Evolutionary conservation across 2,113 vertebrate species (phyloP).

Genomic region (Tachysurus vachellii): DNA sequence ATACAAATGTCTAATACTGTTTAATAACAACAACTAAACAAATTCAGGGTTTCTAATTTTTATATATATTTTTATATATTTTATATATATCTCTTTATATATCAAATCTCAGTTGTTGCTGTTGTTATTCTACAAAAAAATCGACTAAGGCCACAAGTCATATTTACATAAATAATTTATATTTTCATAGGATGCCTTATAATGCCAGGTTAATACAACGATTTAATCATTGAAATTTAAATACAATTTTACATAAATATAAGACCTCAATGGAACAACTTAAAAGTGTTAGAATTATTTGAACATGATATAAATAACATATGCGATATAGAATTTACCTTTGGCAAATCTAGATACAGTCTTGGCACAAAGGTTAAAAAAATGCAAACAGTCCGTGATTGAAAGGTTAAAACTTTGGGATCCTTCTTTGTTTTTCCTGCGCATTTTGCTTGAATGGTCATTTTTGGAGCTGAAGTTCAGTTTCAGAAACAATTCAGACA

Average conservation of each 20-base stretch:
- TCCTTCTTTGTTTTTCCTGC: background rate
- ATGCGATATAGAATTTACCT: conserved; percentile 64
- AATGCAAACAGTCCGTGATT: background rate
- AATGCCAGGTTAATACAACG: conserved; percentile 57
- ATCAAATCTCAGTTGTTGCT: background rate
- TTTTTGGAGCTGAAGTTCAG: conserved; percentile 56
- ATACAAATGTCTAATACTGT: background rate
- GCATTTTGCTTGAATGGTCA: background rate
- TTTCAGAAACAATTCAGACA: conserved; percentile 58
- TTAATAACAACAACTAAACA: background rate
- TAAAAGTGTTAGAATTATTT: conserved; percentile 62
- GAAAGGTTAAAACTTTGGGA: background rate
- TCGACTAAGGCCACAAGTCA: conserved; percentile 49
- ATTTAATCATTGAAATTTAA: conserved; percentile 65
- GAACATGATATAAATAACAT: conserved; percentile 73
- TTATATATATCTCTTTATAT: too few species aligned
- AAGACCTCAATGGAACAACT: conserved; percentile 71
- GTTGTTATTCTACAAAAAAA: conserved; percentile 3
- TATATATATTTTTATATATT: too few species aligned
- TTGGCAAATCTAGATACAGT: conserved; percentile 71
- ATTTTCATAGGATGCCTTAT: conserved; percentile 53
- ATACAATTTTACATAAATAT: conserved; percentile 77
- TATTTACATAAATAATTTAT: conserved; percentile 64
- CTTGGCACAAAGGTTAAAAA: conserved; percentile 66
- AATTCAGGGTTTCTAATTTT: background rate